Percentiles rank a stretch among this genome's conserved stretches.
Conservation (phyloP, 2,797 vertebrate species). For the Danio aesculapii region DNA sequence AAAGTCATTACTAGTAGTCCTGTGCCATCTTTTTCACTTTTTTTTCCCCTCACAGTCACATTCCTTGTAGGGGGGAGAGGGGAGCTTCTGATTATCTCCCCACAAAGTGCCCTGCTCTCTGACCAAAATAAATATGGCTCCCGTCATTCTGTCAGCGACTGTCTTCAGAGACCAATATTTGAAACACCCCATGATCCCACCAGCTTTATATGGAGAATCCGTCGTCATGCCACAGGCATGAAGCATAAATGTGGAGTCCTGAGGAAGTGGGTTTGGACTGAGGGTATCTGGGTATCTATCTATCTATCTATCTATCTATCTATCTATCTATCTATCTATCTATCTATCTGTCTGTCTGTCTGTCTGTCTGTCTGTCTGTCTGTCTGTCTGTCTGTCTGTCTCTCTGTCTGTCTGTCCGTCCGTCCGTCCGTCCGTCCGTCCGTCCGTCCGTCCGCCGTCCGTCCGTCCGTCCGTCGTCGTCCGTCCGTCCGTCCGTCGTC, state of each 20-base stretch:
- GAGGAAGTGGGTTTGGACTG: constrained; percentile 72
- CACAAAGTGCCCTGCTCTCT: constrained; percentile 77
- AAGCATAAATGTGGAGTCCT: constrained; percentile 82
- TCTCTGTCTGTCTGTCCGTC: neutral
- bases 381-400: too few species aligned
- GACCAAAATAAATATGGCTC: constrained; percentile 84
- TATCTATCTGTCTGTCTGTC: neutral
- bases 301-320: neutral
- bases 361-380: neutral
- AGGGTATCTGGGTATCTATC: neutral
- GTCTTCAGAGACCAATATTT: constrained; percentile 82
- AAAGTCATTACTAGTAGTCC: constrained; percentile 73
- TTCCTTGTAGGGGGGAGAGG: constrained; percentile 65
- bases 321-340: neutral
- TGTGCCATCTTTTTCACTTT: constrained; percentile 59
- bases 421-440: neutral
- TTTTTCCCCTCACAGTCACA: constrained; percentile 60
- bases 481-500: too few species aligned
- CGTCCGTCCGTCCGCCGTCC: neutral
- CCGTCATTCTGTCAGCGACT: constrained; percentile 84
- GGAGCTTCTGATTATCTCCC: constrained; percentile 77
- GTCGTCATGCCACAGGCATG: constrained; percentile 86
- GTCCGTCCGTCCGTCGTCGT: too few species aligned
- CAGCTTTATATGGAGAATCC: constrained; percentile 83
- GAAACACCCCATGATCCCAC: constrained; percentile 80